Evolutionary conservation across 2,797 vertebrate species (phyloP).

Genomic region (Lepilemur ruficaudatus): DNA sequence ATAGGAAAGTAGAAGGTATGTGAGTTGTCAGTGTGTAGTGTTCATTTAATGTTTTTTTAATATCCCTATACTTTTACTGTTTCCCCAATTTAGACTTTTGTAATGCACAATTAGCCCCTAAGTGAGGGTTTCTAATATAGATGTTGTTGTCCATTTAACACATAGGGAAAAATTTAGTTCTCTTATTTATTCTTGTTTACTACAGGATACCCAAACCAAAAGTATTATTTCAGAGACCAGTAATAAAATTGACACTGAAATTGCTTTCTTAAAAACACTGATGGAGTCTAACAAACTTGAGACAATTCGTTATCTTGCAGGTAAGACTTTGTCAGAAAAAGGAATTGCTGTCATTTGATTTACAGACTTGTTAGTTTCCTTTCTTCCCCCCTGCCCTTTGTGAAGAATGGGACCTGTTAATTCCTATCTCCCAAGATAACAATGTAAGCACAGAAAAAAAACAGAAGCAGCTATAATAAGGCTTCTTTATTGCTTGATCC

Average conservation of each 20-base stretch:
- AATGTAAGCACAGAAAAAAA: neutral
- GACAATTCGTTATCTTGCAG: conserved; percentile 95
- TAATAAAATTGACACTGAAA: conserved; percentile 96
- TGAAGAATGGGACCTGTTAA: neutral
- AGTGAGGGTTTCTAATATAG: conserved; percentile 31
- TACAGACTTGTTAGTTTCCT: neutral
- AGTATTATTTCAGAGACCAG: conserved; percentile 92
- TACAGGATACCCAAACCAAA: conserved; percentile 91
- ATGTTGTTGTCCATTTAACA: conserved; percentile 5
- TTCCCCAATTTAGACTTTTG: neutral
- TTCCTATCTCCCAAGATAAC: neutral
- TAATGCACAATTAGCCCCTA: neutral
- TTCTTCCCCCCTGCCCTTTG: neutral
- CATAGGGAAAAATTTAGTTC: neutral
- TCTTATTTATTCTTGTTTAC: conserved; percentile 65
- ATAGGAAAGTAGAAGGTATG: neutral
- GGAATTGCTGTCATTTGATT: neutral
- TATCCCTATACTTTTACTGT: neutral
- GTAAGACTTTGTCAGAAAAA: conserved; percentile 79
- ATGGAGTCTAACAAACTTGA: conserved; percentile 97
- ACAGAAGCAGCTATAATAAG: neutral
- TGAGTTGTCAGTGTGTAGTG: conserved; percentile 9
- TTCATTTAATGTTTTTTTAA: neutral
- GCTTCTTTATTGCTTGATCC: neutral
- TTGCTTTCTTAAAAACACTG: conserved; percentile 95